Conservation (phyloP, 1,140 invertebrate species). For the Zaprionus nigranus region DNA sequence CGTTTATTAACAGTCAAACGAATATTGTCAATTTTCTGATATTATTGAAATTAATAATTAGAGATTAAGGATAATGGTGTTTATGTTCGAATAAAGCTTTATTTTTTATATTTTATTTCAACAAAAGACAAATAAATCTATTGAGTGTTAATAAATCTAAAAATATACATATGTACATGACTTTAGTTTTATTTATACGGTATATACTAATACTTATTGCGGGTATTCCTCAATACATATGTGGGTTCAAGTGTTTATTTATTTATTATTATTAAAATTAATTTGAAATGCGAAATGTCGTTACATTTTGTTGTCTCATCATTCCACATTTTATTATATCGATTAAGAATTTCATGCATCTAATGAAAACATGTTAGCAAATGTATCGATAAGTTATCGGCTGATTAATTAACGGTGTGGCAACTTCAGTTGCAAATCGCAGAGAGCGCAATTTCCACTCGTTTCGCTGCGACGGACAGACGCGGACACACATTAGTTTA, state of each 20-base stretch:
- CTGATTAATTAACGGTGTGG: conserved; percentile 13
- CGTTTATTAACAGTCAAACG: conserved; percentile 13
- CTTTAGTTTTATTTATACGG: neutral
- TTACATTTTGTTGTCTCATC: no score
- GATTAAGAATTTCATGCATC: neutral
- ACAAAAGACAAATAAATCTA: conserved; percentile 47
- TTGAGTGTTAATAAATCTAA: conserved; percentile 67
- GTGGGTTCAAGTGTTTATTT: neutral
- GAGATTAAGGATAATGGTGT: conserved; percentile 54
- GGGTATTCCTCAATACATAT: neutral
- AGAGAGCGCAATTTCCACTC: conserved; percentile 41
- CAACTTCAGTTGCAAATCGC: conserved; percentile 19
- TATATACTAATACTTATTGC: neutral
- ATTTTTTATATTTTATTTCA: conserved; percentile 60
- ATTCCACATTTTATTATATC: neutral
- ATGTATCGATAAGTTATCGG: conserved; percentile 17
- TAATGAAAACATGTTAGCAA: neutral
- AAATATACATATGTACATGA: conserved; percentile 20
- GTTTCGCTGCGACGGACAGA: conserved; percentile 36
- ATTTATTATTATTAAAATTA: no score
- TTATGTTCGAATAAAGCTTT: conserved; percentile 62
- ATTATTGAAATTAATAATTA: conserved; percentile 49
- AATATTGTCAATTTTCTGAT: conserved; percentile 52
- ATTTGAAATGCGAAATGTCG: neutral
- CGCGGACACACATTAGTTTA: conserved; percentile 40